Percentiles rank a stretch among this genome's conserved stretches.
These are phyloP conservation scores for Rhimphoctona megacephalus DNA, from an alignment of 2,888 invertebrate genomes.

Conservation along the genomic window DNA sequence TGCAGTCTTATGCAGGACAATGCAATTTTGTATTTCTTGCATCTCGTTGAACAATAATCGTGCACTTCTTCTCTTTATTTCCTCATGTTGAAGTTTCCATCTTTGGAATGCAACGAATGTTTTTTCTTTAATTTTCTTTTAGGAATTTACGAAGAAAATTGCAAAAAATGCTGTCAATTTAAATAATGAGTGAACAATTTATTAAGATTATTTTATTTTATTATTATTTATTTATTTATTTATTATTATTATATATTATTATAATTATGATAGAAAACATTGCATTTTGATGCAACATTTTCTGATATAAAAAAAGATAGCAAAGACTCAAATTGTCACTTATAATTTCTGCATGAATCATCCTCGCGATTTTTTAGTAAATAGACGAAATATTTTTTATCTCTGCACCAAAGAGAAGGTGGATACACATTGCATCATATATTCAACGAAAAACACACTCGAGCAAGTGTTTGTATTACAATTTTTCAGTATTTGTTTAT, in stretches of 20 bases:
- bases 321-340: background rate
- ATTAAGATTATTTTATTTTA: too few relatives aligned
- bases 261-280: too few relatives aligned
- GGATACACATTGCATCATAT: background rate
- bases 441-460: background rate
- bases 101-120: background rate
- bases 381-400: conserved; percentile 1
- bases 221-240: too few relatives aligned
- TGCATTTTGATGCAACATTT: too few relatives aligned
- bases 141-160: background rate
- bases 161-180: background rate
- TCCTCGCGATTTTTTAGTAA: background rate
- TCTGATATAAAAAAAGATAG: background rate
- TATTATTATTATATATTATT: too few relatives aligned
- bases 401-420: background rate
- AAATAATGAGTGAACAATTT: background rate
- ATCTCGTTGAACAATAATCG: background rate
- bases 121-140: background rate
- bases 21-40: conserved; percentile 5
- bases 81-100: background rate
- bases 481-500: background rate
- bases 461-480: background rate
- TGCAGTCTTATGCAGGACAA: conserved; percentile 10
- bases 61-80: background rate
- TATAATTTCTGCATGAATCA: background rate